Percentiles rank a stretch among this genome's conserved stretches.
Evolutionary conservation across 2,888 invertebrate species (phyloP).

Genomic region (Ecdyonurus torrentis): DNA sequence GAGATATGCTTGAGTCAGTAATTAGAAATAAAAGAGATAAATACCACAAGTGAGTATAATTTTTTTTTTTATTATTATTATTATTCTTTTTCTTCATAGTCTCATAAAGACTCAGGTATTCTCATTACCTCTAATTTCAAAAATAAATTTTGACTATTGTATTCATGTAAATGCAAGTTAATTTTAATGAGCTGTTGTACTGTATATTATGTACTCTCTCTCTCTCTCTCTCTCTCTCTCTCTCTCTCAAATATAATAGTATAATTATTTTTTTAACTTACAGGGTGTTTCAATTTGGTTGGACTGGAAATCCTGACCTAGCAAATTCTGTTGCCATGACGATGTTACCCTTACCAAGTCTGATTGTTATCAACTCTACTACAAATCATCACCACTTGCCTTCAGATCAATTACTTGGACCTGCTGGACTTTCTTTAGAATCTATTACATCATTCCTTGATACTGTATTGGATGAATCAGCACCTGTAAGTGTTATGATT

Average conservation of each 20-base stretch:
- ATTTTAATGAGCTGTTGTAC: slow-evolving; percentile 3
- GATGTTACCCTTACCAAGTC: slow-evolving; percentile 61
- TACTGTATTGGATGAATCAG: slow-evolving; percentile 57
- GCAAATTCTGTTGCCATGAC: slow-evolving; percentile 90
- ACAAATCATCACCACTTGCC: slow-evolving; percentile 87
- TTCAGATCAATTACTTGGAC: slow-evolving; percentile 45
- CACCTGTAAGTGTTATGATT: slow-evolving; percentile 44
- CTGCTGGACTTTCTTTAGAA: slow-evolving; percentile 62
- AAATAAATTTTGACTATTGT: not conserved
- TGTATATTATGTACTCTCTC: too few species aligned
- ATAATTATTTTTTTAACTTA: slow-evolving; percentile 13
- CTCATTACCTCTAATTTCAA: not conserved
- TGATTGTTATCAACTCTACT: slow-evolving; percentile 81
- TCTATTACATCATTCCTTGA: slow-evolving; percentile 59
- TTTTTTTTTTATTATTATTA: too few species aligned
- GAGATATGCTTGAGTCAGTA: slow-evolving; percentile 68
- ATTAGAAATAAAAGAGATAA: slow-evolving; percentile 55
- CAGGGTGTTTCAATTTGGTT: slow-evolving; percentile 79
- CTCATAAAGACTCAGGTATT: too few species aligned
- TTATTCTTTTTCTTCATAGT: too few species aligned
- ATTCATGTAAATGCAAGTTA: not conserved
- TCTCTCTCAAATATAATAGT: too few species aligned
- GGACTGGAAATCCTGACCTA: slow-evolving; percentile 79
- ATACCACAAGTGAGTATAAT: slow-evolving; percentile 52
- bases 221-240: too few species aligned